Percentiles rank a stretch among this genome's conserved stretches.
These are phyloP conservation scores for Motacilla tschutschensis DNA, from an alignment of 2,113 vertebrate genomes.

Conservation along the genomic window DNA sequence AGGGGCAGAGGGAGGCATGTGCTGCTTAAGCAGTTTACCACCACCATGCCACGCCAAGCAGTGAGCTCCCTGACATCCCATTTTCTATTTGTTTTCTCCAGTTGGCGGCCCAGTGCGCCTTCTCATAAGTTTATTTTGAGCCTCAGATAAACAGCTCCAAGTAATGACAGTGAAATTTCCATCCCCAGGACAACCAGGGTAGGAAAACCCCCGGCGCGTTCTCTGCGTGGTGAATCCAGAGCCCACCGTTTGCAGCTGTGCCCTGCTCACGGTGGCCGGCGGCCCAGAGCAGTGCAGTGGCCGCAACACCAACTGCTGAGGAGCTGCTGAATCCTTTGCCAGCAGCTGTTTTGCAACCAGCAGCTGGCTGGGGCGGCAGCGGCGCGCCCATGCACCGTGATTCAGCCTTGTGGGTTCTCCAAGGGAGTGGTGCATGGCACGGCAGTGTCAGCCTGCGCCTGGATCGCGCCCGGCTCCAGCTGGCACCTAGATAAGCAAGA, in stretches of 20 bases:
- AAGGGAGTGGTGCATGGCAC: neutral
- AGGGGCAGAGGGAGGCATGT: conserved; percentile 11
- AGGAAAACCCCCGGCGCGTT: rapidly evolving
- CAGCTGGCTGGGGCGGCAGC: neutral
- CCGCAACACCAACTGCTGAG: rapidly evolving
- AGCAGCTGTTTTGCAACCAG: neutral
- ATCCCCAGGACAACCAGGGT: neutral
- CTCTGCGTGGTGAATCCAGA: rapidly evolving
- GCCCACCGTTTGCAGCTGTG: rapidly evolving
- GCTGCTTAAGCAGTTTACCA: conserved; percentile 6
- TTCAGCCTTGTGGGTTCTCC: neutral
- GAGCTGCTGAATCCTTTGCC: neutral
- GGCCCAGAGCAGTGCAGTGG: rapidly evolving
- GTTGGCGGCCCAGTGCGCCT: neutral
- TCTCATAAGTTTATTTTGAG: rapidly evolving
- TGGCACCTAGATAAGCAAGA: conserved; percentile 23
- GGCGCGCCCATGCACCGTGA: neutral
- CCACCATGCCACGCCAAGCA: rapidly evolving
- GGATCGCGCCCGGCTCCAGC: neutral
- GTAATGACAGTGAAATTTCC: neutral
- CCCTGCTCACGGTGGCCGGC: rapidly evolving
- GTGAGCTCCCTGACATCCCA: neutral
- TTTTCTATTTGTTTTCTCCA: neutral
- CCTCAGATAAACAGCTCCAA: neutral
- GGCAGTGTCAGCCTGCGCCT: neutral